These are phyloP conservation scores for Ammodytes dubius DNA, from an alignment of 2,113 vertebrate species.

Conservation along the genomic window DNA sequence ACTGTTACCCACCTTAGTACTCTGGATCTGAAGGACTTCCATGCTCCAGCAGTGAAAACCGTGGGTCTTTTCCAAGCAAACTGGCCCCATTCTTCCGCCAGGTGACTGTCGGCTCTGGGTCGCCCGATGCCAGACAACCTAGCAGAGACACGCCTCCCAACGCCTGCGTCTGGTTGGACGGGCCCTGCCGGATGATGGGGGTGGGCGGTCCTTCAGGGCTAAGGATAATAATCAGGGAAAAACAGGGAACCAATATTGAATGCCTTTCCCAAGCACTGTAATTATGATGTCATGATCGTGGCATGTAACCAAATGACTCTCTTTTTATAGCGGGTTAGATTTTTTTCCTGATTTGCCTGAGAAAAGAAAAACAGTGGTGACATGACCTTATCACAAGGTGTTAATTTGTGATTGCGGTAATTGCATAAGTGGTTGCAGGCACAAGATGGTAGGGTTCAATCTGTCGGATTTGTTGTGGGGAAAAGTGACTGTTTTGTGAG, in stretches of 20 bases:
- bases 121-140: conserved; percentile 92
- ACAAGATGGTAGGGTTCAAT: conserved; percentile 57
- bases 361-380: conserved; percentile 21
- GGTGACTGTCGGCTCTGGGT: conserved; percentile 92
- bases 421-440: conserved; percentile 62
- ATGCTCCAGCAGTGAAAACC: conserved; percentile 91
- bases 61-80: conserved; percentile 90
- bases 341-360: conserved; percentile 29
- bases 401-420: conserved; percentile 75
- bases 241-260: conserved; percentile 16
- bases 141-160: conserved; percentile 90
- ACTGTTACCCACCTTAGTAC: conserved; percentile 85
- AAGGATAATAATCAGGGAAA: conserved; percentile 46
- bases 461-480: conserved; percentile 74
- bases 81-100: conserved; percentile 95
- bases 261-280: background rate
- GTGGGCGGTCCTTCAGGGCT: conserved; percentile 95
- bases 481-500: conserved; percentile 75
- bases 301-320: conserved; percentile 17
- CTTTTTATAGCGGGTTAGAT: conserved; percentile 15
- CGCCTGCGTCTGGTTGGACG: conserved; percentile 92
- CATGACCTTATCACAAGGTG: conserved; percentile 72
- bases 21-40: conserved; percentile 94
- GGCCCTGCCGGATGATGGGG: conserved; percentile 97
- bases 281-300: conserved; percentile 45